A percentile compares a stretch with the other conserved stretches of the same genome.
Evolutionary conservation across 2,113 vertebrate species (phyloP).

Genomic region (Lycocorax pyrrhopterus): DNA sequence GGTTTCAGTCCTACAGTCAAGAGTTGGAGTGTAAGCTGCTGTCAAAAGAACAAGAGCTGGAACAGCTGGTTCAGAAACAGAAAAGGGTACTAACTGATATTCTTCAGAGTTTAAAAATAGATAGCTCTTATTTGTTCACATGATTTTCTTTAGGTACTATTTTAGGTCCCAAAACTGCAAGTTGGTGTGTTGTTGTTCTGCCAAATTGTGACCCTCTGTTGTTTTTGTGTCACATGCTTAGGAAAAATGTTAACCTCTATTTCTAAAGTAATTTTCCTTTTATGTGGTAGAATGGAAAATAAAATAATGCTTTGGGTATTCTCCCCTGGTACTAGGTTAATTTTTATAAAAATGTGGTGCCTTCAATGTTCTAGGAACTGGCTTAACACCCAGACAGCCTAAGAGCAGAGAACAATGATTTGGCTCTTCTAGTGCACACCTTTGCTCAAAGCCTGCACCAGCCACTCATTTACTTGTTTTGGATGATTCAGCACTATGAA

Average conservation of each 20-base stretch:
- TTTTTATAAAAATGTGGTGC: neutral
- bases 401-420: neutral
- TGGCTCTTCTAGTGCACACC: neutral
- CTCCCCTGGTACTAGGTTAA: neutral
- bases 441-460: neutral
- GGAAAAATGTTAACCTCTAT: neutral
- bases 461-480: neutral
- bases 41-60: conserved; percentile 85
- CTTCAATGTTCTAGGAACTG: neutral
- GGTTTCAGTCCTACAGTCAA: conserved; percentile 79
- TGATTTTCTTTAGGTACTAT: neutral
- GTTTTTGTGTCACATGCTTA: neutral
- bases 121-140: neutral
- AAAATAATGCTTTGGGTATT: neutral
- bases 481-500: neutral
- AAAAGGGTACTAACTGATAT: conserved; percentile 66
- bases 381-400: neutral
- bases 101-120: neutral
- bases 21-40: conserved; percentile 81
- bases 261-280: neutral
- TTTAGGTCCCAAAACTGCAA: neutral
- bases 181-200: neutral
- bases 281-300: neutral
- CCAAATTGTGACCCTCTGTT: neutral
- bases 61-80: conserved; percentile 83